A percentile compares a stretch with the other conserved stretches of the same genome.
Evolutionary conservation across 2,888 invertebrate genomes (phyloP).

Genomic region (Strigamia maritima): DNA sequence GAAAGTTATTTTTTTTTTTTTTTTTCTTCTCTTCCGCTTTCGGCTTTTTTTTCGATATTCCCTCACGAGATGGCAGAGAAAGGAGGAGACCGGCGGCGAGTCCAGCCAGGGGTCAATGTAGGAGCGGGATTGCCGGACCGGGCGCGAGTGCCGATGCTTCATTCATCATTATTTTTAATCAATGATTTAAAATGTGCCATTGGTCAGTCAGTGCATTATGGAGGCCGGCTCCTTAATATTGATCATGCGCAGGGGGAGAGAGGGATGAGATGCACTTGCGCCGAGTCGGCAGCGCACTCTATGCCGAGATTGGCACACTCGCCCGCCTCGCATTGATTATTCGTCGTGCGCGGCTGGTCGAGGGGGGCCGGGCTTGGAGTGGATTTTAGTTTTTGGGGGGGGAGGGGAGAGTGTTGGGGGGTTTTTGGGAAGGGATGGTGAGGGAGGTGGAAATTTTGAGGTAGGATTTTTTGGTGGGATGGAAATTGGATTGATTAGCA

Average conservation of each 20-base stretch:
- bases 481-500: neutral
- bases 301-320: slow-evolving; percentile 13
- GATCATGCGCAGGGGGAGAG: slow-evolving; percentile 17
- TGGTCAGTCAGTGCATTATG: slow-evolving; percentile 36
- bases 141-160: slow-evolving; percentile 7
- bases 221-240: slow-evolving; percentile 36
- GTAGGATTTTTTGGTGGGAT: neutral
- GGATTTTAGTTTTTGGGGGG: too few species aligned
- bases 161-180: slow-evolving; percentile 37
- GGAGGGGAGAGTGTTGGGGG: too few species aligned
- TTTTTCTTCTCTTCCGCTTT: too few species aligned
- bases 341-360: neutral
- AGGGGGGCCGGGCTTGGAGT: neutral
- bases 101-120: neutral
- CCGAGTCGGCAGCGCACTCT: neutral
- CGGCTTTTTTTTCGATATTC: neutral
- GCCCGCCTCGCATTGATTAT: slow-evolving; percentile 28
- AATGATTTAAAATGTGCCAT: slow-evolving; percentile 37
- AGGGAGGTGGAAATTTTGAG: too few species aligned
- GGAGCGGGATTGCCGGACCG: neutral
- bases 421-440: too few species aligned
- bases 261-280: neutral
- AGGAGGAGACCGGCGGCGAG: neutral
- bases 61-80: slow-evolving; percentile 8
- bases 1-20: neutral